Conservation (phyloP, 2,888 invertebrate genomes). For the Yponomeuta plumbellus region DNA sequence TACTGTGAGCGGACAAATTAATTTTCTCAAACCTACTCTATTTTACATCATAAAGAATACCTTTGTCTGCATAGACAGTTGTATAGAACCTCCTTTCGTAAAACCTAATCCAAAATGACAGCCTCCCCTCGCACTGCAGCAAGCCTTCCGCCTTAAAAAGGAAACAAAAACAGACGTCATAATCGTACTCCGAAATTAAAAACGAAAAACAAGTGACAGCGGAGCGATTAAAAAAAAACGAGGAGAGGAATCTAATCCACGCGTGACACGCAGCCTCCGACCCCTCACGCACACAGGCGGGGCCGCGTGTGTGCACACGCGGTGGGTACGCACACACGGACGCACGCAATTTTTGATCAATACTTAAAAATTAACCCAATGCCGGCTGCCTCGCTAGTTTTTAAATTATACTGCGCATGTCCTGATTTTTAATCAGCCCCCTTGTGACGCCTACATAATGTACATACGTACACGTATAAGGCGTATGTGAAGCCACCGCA, state of each 20-base stretch:
- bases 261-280: constrained; percentile 25
- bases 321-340: constrained; percentile 35
- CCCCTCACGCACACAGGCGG: constrained; percentile 20
- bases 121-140: not conserved
- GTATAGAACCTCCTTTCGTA: not conserved
- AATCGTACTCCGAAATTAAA: not conserved
- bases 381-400: constrained; percentile 66
- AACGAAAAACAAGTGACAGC: constrained; percentile 1
- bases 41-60: too few relatives aligned
- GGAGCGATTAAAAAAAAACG: constrained; percentile 1
- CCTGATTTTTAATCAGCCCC: constrained; percentile 74
- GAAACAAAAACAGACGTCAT: not conserved
- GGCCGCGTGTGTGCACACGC: not conserved
- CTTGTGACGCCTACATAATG: constrained; percentile 55
- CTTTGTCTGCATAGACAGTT: too few relatives aligned
- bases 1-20: too few relatives aligned
- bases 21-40: too few relatives aligned
- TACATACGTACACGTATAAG: constrained; percentile 38
- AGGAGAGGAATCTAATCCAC: constrained; percentile 9
- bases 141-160: not conserved
- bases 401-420: constrained; percentile 76
- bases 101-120: not conserved
- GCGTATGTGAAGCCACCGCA: constrained; percentile 19
- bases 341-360: constrained; percentile 76
- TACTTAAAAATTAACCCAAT: constrained; percentile 73